Conservation (phyloP, 2,888 invertebrate genomes). For the Eueremaeus valkanovi region DNA sequence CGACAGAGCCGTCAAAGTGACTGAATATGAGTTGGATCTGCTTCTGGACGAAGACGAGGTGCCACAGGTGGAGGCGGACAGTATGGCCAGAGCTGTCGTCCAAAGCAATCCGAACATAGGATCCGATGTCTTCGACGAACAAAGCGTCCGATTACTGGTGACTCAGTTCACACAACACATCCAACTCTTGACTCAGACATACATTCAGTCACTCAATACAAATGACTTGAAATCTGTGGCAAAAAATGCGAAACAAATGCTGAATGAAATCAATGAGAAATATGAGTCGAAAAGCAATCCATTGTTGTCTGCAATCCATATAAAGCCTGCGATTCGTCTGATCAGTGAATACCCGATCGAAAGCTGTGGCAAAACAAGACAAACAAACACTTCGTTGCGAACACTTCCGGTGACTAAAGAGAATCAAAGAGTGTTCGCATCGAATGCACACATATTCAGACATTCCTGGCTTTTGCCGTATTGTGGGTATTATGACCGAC, state of each 20-base stretch:
- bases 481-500: constrained; percentile 13
- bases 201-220: constrained; percentile 31
- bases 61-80: neutral
- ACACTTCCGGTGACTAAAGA: constrained; percentile 31
- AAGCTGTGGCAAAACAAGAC: neutral
- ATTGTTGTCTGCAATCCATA: neutral
- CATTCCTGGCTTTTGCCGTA: constrained; percentile 36
- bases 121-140: neutral
- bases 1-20: constrained; percentile 12
- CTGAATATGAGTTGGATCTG: constrained; percentile 24
- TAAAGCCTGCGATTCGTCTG: neutral
- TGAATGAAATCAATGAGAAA: constrained; percentile 20
- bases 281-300: neutral
- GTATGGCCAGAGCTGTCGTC: neutral
- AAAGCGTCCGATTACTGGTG: neutral
- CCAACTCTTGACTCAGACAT: constrained; percentile 36
- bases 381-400: constrained; percentile 34
- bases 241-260: constrained; percentile 23
- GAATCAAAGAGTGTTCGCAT: constrained; percentile 8
- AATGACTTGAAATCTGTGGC: constrained; percentile 25
- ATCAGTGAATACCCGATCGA: neutral
- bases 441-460: constrained; percentile 35
- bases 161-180: constrained; percentile 36
- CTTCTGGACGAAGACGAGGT: constrained; percentile 27
- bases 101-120: neutral